Evolutionary conservation across 2,888 invertebrate genomes (phyloP).

Genomic region (Aleiodes leptofemur): DNA sequence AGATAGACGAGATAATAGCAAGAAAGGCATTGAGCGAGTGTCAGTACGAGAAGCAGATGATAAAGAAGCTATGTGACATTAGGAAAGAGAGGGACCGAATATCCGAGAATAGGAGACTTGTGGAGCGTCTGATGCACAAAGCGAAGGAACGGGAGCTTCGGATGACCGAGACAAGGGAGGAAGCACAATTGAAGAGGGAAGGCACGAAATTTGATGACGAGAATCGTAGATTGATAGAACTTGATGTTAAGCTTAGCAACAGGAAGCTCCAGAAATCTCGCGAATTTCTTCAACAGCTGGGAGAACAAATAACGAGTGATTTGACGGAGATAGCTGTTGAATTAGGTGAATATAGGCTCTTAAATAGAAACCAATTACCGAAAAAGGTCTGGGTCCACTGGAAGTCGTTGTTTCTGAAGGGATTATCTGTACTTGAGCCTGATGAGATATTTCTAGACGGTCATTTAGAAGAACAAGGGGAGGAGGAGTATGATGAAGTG

Average conservation of each 20-base stretch:
- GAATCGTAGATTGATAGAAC: conserved; percentile 65
- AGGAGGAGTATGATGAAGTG: conserved; percentile 73
- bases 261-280: conserved; percentile 64
- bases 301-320: conserved; percentile 77
- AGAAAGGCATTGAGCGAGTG: conserved; percentile 80
- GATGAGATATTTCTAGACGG: conserved; percentile 71
- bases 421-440: conserved; percentile 78
- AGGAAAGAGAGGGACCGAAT: conserved; percentile 79
- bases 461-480: conserved; percentile 71
- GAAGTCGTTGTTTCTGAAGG: conserved; percentile 78
- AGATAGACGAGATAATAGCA: conserved; percentile 77
- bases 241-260: conserved; percentile 75
- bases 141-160: conserved; percentile 75
- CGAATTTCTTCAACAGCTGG: conserved; percentile 74
- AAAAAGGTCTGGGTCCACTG: conserved; percentile 77
- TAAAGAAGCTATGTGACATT: conserved; percentile 80
- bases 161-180: conserved; percentile 75
- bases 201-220: conserved; percentile 60
- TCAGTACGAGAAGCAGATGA: conserved; percentile 82
- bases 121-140: conserved; percentile 77
- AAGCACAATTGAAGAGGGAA: conserved; percentile 55
- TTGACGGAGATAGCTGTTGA: conserved; percentile 78
- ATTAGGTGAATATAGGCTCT: conserved; percentile 76
- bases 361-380: conserved; percentile 74
- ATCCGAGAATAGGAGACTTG: conserved; percentile 76